Percentiles rank a stretch among this genome's conserved stretches.
phyloP scores from a whole-genome alignment of 2,888 invertebrate genomes.

The Gasteruption jaculator region DNA sequence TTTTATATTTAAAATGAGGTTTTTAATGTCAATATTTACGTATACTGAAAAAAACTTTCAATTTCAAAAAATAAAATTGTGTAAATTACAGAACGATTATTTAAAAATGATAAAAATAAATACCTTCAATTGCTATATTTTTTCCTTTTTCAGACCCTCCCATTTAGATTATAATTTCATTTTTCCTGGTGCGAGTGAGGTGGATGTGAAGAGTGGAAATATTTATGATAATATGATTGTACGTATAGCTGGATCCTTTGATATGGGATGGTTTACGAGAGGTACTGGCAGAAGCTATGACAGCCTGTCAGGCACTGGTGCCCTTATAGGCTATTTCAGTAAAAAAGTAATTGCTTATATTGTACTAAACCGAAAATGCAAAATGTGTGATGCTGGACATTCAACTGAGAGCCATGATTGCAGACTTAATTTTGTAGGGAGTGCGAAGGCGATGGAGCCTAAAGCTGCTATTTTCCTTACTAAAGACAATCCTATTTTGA shows the following conservation, averaged over 20 bases:
- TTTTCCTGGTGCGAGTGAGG: constrained; percentile 1
- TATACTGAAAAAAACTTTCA: too few species aligned
- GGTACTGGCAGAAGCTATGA: too few species aligned
- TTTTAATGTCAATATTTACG: too few species aligned
- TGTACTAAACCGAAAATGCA: constrained; percentile 6
- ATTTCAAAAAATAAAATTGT: too few species aligned
- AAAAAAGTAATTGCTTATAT: constrained; percentile 10
- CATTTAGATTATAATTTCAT: neutral
- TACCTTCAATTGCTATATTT: too few species aligned
- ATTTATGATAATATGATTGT: too few species aligned
- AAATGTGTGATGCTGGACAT: constrained; percentile 4
- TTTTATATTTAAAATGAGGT: too few species aligned
- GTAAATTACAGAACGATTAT: too few species aligned
- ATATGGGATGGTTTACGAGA: too few species aligned
- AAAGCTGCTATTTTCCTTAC: neutral
- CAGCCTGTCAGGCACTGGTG: neutral
- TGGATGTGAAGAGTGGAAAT: neutral
- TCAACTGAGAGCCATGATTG: neutral
- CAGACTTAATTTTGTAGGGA: constrained; percentile 1
- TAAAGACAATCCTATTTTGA: constrained; percentile 12
- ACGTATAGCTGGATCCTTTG: too few species aligned
- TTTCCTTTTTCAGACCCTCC: too few species aligned
- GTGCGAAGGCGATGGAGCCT: constrained; percentile 6
- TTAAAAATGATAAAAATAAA: too few species aligned
- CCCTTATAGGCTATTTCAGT: constrained; percentile 5